phyloP scores from a whole-genome alignment of 2,113 vertebrate genomes.

The Oncorhynchus nerka region DNA sequence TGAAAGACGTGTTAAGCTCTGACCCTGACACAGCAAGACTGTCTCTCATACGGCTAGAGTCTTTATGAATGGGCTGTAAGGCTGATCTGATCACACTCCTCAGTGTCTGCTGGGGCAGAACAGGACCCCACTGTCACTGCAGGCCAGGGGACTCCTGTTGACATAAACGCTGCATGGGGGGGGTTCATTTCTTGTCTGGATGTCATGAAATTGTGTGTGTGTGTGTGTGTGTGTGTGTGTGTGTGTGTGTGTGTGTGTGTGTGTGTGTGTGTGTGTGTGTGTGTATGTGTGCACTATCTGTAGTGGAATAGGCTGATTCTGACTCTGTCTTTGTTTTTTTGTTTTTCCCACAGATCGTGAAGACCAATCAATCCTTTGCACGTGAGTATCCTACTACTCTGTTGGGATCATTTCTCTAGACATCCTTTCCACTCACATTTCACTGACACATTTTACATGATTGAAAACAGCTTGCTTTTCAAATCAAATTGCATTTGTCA shows the following conservation, averaged over 20 bases:
- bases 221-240: too few species aligned
- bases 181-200: too few species aligned
- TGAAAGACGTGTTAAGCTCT: constrained; percentile 19
- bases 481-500: too few species aligned
- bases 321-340: constrained; percentile 44
- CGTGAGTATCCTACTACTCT: constrained; percentile 82
- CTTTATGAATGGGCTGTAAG: not conserved
- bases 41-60: not conserved
- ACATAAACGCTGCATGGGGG: too few species aligned
- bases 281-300: too few species aligned
- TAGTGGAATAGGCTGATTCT: not conserved
- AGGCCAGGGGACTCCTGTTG: too few species aligned
- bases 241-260: too few species aligned
- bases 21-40: not conserved
- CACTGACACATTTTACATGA: not conserved
- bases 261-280: too few species aligned
- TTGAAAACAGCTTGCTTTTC: not conserved
- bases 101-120: too few species aligned
- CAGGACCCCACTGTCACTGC: too few species aligned
- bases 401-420: not conserved
- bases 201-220: too few species aligned
- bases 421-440: not conserved
- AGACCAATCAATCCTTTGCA: constrained; percentile 97
- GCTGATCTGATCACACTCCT: too few species aligned
- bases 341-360: constrained; percentile 83